These are phyloP conservation scores for Limenitis camilla DNA, from an alignment of 2,888 invertebrate species.

Conservation along the genomic window DNA sequence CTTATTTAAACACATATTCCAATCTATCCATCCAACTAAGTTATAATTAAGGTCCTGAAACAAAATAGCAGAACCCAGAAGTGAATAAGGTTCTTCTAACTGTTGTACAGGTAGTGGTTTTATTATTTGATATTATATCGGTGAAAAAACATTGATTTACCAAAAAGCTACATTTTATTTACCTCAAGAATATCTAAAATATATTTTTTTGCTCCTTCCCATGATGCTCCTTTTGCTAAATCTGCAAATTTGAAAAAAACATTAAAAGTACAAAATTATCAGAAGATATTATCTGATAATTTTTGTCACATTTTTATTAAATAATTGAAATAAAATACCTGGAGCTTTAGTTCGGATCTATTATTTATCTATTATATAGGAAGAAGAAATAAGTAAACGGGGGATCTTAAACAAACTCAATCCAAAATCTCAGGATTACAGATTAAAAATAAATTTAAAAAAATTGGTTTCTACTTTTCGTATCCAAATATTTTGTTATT, in stretches of 20 bases:
- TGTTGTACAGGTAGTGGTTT: neutral
- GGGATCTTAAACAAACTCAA: too few relatives aligned
- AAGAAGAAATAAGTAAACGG: too few relatives aligned
- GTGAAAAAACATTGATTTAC: neutral
- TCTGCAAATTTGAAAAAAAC: constrained; percentile 66
- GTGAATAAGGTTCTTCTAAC: neutral
- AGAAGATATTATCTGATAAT: constrained; percentile 79
- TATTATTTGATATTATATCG: neutral
- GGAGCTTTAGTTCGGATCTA: too few relatives aligned
- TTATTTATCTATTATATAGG: too few relatives aligned
- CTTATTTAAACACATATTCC: constrained; percentile 85
- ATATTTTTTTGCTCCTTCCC: constrained; percentile 79
- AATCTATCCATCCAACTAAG: constrained; percentile 88
- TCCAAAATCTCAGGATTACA: too few relatives aligned
- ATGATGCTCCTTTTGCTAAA: constrained; percentile 78
- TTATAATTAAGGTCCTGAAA: constrained; percentile 79
- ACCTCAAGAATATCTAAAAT: constrained; percentile 74
- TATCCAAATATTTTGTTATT: too few relatives aligned
- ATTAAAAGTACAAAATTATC: constrained; percentile 16
- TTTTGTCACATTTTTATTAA: too few relatives aligned
- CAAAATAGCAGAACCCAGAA: neutral
- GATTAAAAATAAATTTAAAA: too few relatives aligned
- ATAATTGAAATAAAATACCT: too few relatives aligned
- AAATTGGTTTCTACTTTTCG: too few relatives aligned
- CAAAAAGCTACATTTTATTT: neutral